phyloP scores from a whole-genome alignment of 1,140 invertebrate genomes.

The Belonocnema kinseyi region DNA sequence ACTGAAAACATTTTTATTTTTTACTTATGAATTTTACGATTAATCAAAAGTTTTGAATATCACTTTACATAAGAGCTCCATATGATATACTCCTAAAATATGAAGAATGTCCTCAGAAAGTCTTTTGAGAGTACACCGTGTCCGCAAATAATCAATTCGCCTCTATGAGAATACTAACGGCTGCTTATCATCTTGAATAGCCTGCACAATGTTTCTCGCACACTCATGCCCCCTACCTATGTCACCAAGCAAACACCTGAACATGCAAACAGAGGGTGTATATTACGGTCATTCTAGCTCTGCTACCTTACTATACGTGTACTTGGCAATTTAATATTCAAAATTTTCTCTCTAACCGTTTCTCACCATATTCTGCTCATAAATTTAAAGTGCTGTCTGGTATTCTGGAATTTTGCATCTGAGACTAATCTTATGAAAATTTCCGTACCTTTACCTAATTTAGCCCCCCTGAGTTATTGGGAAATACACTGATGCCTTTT shows the following conservation, averaged over 20 bases:
- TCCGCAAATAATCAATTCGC: conserved; percentile 32
- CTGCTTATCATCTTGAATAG: conserved; percentile 38
- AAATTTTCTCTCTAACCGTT: not conserved
- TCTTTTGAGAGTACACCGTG: conserved; percentile 20
- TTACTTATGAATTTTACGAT: not conserved
- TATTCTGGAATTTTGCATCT: too few relatives aligned
- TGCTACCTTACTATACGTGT: not conserved
- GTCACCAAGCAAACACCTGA: conserved; percentile 39
- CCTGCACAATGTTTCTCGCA: conserved; percentile 26
- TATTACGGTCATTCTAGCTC: conserved; percentile 5
- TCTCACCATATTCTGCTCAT: not conserved
- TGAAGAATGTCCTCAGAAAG: conserved; percentile 12
- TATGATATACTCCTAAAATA: conserved; percentile 31
- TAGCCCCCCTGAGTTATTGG: too few relatives aligned
- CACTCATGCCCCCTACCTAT: conserved; percentile 8
- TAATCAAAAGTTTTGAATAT: not conserved
- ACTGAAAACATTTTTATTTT: not conserved
- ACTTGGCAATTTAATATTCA: not conserved
- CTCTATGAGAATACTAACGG: conserved; percentile 37
- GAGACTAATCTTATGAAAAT: too few relatives aligned
- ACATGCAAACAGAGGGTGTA: conserved; percentile 25
- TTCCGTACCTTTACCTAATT: too few relatives aligned
- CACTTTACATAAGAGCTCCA: not conserved
- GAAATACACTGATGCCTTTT: too few relatives aligned
- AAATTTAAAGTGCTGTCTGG: too few relatives aligned